phyloP scores from a whole-genome alignment of 2,797 vertebrate genomes.

The Mallotus villosus region DNA sequence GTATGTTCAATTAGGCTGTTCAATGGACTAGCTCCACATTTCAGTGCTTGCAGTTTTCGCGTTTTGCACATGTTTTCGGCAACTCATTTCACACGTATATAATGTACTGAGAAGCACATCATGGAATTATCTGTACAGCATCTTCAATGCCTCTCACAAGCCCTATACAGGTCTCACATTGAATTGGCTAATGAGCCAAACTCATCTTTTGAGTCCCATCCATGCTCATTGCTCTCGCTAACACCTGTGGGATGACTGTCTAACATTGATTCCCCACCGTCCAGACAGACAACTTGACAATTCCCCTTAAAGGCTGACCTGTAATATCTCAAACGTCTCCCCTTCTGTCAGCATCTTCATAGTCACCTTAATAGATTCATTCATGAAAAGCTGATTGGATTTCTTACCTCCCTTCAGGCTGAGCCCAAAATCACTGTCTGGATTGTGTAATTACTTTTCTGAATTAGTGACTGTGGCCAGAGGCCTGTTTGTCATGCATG shows the following conservation, averaged over 20 bases:
- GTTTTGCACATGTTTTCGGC: too few species aligned
- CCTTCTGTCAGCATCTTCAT: slow-evolving; percentile 56
- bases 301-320: slow-evolving; percentile 76
- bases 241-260: slow-evolving; percentile 66
- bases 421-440: slow-evolving; percentile 43
- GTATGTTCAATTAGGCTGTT: too few species aligned
- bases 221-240: slow-evolving; percentile 59
- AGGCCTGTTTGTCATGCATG: not conserved
- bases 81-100: too few species aligned
- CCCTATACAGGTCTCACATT: not conserved
- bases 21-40: too few species aligned
- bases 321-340: slow-evolving; percentile 61
- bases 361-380: slow-evolving; percentile 70
- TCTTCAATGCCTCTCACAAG: too few species aligned
- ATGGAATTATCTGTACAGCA: too few species aligned
- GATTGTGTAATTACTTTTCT: slow-evolving; percentile 33
- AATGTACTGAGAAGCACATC: too few species aligned
- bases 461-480: slow-evolving; percentile 30
- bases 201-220: slow-evolving; percentile 69
- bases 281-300: slow-evolving; percentile 72
- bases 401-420: slow-evolving; percentile 41
- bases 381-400: slow-evolving; percentile 65
- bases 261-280: slow-evolving; percentile 64
- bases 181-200: slow-evolving; percentile 50
- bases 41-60: too few species aligned